Evolutionary conservation across 2,113 vertebrate species (phyloP).

Genomic region (Hucho hucho): DNA sequence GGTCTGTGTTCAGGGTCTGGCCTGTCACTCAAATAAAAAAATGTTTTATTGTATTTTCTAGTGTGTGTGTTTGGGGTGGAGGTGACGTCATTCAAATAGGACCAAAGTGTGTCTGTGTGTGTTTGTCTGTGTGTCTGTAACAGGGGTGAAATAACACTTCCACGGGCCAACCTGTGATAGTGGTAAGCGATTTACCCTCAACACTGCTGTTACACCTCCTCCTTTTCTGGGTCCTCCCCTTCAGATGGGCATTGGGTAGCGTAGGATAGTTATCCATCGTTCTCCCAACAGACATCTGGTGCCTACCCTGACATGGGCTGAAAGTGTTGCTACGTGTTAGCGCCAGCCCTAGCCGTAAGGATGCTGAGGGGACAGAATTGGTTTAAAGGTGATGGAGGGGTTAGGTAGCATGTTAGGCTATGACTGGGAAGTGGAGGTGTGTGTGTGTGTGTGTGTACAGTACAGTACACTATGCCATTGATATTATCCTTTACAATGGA

Average conservation of each 20-base stretch:
- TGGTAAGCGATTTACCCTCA: neutral
- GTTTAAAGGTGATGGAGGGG: no score
- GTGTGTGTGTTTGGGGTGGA: neutral
- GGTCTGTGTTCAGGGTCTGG: neutral
- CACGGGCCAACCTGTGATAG: neutral
- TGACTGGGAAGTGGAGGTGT: no score
- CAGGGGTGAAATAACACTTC: neutral
- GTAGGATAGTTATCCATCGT: slow-evolving; percentile 50
- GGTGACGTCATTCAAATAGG: no score
- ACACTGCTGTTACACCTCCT: slow-evolving; percentile 2
- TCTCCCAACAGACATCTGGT: slow-evolving; percentile 57
- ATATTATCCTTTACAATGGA: no score
- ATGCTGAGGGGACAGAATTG: neutral
- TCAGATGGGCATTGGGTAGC: slow-evolving; percentile 20
- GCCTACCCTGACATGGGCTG: slow-evolving; percentile 19
- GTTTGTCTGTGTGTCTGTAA: neutral
- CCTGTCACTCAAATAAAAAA: no score
- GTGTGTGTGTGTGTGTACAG: no score
- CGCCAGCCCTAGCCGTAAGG: slow-evolving; percentile 31
- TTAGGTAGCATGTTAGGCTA: no score
- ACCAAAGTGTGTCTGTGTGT: neutral
- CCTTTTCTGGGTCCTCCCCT: slow-evolving; percentile 14
- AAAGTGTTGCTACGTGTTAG: slow-evolving; percentile 52
- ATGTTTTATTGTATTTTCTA: neutral
- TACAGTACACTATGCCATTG: no score